Evolutionary conservation across 2,888 invertebrate species (phyloP).

Genomic region (Celastrina argiolus): DNA sequence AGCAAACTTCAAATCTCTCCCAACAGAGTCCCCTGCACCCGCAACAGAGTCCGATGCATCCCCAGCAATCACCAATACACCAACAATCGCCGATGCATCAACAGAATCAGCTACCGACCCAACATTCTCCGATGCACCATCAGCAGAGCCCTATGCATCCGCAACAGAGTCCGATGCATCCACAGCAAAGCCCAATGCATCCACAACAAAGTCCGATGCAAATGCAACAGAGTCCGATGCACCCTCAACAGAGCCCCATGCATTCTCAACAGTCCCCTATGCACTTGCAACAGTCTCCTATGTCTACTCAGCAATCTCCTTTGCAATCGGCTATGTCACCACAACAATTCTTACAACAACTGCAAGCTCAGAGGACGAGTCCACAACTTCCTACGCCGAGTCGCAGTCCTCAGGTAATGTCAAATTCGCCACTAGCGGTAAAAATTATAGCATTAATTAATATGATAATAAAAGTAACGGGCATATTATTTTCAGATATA

Average conservation of each 20-base stretch:
- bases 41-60: constrained; percentile 45
- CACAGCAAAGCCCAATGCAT: constrained; percentile 53
- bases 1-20: constrained; percentile 50
- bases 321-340: constrained; percentile 48
- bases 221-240: constrained; percentile 56
- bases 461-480: neutral
- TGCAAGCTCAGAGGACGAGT: constrained; percentile 68
- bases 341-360: constrained; percentile 49
- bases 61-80: constrained; percentile 55
- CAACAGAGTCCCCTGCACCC: constrained; percentile 53
- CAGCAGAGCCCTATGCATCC: constrained; percentile 59
- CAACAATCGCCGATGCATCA: constrained; percentile 44
- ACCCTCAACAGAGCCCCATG: constrained; percentile 53
- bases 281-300: constrained; percentile 47
- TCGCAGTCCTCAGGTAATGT: constrained; percentile 65
- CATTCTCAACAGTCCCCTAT: constrained; percentile 48
- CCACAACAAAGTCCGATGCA: constrained; percentile 55
- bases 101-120: constrained; percentile 52
- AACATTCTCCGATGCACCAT: constrained; percentile 53
- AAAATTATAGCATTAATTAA: neutral
- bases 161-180: constrained; percentile 55
- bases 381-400: constrained; percentile 71
- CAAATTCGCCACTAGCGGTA: neutral
- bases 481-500: constrained; percentile 54
- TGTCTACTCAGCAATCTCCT: constrained; percentile 57